Evolutionary conservation across 2,888 invertebrate genomes (phyloP), one percentile per base, ranked within the genome.

Genomic region (Saturnia pavonia): DNA sequence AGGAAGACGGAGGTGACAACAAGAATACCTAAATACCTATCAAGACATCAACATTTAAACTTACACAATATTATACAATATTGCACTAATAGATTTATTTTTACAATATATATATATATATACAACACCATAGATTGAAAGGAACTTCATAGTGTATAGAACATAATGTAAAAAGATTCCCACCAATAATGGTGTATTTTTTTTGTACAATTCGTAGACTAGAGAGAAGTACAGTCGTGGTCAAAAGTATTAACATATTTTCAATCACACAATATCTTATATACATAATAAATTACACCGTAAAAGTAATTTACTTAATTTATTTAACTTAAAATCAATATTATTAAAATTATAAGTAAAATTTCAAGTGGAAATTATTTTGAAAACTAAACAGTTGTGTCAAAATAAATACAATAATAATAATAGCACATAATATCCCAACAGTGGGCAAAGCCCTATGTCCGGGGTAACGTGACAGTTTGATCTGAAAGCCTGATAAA

Each of bases 181-280:
- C 75, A 73, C 71, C 73, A 73, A 76, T 74, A 79, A 80, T 79
- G 78, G 80, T 84, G 85, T 82, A n/a, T 51, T 68, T 76, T 27
- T 27, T 87, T 82, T 84, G 79, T 85, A 87, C 84, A 85, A 76
- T 80, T 78, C 78, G 74, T 72, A 74, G 86, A 87, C 86, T 86
- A 88, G 84, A 84, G 70, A 45, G 68, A 65, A 69, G 80, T 84
- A 85, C 81, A 79, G 81, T 82, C 82, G 81, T 78, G 82, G 80
- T 75, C 86, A 83, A 73, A 82, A 80, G 78, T 60, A 25, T 60
- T 25, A 60, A 25, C 57, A 14, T 60, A 60, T 60, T 60, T 60
- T 22, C n/a, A 54, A n/a, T 22, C n/a, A n/a, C 11, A 54, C n/a
- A 54, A n/a, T 54, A 48, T 16, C 48, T 48, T 19, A 19, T 19